Evolutionary conservation across 2,888 invertebrate species (phyloP), one percentile per base, ranked within the genome.

Genomic region (Thysanoteuthis rhombus): DNA sequence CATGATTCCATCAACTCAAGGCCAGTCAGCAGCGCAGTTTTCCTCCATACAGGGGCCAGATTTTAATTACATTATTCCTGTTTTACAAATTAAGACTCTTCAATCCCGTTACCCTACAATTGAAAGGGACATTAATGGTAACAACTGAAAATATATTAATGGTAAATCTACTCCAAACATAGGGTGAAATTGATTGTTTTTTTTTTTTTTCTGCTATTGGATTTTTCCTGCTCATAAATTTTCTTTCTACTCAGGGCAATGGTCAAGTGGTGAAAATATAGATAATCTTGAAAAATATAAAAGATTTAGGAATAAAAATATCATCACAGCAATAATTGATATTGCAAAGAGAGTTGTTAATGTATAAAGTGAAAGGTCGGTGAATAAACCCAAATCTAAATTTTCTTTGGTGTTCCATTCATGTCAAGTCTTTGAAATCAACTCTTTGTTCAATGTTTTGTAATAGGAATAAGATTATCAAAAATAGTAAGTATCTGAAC

Each of bases 1-100:
- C 75, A 75, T 75, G 75, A 75, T 75, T n/a, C 75, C 75, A 75
- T 75, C 75, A 75, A 75, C n/a, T 75, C 75, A 75, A 75, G 75
- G n/a, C 75, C 75, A 75, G n/a, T 75, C 75, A 75, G 16, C n/a
- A 75, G 75, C n/a, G 75, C 75, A n/a, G 75, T 75, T 75, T 75
- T 75, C 75, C n/a, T 75, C 75, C 75, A 75, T 36, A 75, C n/a
- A 75, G 75, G 75, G 75, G n/a, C 75, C 75, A 75, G 75, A 75
- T 75, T 12, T n/a, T 75, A 8, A 36, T 75, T 25, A n/a, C n/a
- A n/a, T 75, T 75, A 75, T 75, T 75, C 16, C n/a, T 75, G 1
- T 12, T 75, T 75, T 75, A 75, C 75, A 75, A n/a, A n/a, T 75
- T 75, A n/a, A 58, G 32, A 75, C n/a, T 36, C n/a, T 75, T 75